A percentile compares a stretch with the other conserved stretches of the same genome.
Evolutionary conservation across 2,888 invertebrate genomes (phyloP).

Genomic region (Mimachlamys varia): DNA sequence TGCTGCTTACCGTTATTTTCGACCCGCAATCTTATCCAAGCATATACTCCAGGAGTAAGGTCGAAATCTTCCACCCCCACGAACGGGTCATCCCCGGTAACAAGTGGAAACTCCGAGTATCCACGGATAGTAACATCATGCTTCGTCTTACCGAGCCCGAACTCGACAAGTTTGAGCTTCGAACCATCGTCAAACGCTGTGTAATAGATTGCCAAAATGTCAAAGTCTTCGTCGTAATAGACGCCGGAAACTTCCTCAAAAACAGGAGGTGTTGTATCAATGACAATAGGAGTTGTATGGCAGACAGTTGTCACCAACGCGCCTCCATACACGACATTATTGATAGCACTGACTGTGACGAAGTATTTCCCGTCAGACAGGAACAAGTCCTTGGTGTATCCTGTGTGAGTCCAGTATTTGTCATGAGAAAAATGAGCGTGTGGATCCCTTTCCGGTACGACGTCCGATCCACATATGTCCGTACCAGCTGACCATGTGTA

Average conservation of each 20-base stretch:
- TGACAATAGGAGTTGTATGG: constrained; percentile 52
- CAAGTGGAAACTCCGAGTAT: constrained; percentile 41
- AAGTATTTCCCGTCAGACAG: constrained; percentile 52
- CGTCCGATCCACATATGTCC: constrained; percentile 49
- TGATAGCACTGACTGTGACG: constrained; percentile 58
- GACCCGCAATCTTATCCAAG: constrained; percentile 53
- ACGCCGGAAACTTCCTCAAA: constrained; percentile 49
- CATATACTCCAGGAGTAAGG: constrained; percentile 50
- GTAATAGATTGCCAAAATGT: constrained; percentile 54
- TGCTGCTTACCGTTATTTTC: constrained; percentile 51
- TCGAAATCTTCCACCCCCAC: constrained; percentile 49
- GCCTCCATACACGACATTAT: constrained; percentile 54
- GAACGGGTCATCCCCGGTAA: constrained; percentile 39
- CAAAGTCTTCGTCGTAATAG: constrained; percentile 56
- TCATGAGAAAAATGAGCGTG: constrained; percentile 52
- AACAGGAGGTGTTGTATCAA: constrained; percentile 56
- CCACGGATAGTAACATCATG: constrained; percentile 51
- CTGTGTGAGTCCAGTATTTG: constrained; percentile 59
- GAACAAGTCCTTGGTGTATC: constrained; percentile 44
- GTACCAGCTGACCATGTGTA: constrained; percentile 61
- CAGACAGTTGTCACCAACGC: constrained; percentile 61
- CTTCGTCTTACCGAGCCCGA: constrained; percentile 57
- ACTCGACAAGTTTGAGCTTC: constrained; percentile 48
- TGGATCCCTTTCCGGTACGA: constrained; percentile 54
- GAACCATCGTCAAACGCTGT: constrained; percentile 51